These are phyloP conservation scores for Spodoptera litura DNA, from an alignment of 1,140 invertebrate genomes.

Conservation along the genomic window DNA sequence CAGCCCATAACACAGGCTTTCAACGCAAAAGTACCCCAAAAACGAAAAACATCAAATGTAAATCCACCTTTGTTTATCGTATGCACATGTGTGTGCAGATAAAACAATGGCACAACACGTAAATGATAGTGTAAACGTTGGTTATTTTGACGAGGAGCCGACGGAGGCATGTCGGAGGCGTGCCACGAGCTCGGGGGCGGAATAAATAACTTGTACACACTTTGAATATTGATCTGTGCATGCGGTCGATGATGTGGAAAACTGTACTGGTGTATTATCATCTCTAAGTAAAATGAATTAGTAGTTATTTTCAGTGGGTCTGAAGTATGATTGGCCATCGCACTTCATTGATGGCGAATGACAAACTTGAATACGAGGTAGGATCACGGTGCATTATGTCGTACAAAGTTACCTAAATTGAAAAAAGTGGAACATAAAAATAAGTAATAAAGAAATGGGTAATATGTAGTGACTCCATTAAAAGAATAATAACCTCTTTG, in stretches of 20 bases:
- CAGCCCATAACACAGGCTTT: too few relatives aligned
- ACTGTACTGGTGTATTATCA: not conserved
- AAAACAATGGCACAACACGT: slow-evolving; percentile 32
- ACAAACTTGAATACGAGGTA: too few relatives aligned
- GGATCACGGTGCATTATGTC: too few relatives aligned
- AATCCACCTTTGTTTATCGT: not conserved
- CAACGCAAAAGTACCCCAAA: not conserved
- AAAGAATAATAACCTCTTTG: too few relatives aligned
- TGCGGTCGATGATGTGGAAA: slow-evolving; percentile 7
- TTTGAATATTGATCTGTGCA: slow-evolving; percentile 39
- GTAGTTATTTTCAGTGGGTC: too few relatives aligned
- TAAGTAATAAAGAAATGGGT: too few relatives aligned
- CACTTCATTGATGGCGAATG: too few relatives aligned
- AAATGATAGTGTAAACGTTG: slow-evolving; percentile 40
- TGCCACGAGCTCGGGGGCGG: slow-evolving; percentile 14
- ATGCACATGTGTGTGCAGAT: slow-evolving; percentile 3
- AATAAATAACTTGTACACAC: slow-evolving; percentile 29
- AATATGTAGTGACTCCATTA: too few relatives aligned
- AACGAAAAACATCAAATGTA: slow-evolving; percentile 12
- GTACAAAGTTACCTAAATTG: too few relatives aligned
- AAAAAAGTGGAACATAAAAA: too few relatives aligned
- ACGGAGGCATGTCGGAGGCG: slow-evolving; percentile 32
- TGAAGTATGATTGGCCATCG: too few relatives aligned
- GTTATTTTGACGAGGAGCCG: slow-evolving; percentile 27
- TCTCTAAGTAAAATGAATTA: not conserved